Base-by-base conservation (phyloP, 2,797 vertebrate genomes). In the Lycodopsis pacificus region DNA sequence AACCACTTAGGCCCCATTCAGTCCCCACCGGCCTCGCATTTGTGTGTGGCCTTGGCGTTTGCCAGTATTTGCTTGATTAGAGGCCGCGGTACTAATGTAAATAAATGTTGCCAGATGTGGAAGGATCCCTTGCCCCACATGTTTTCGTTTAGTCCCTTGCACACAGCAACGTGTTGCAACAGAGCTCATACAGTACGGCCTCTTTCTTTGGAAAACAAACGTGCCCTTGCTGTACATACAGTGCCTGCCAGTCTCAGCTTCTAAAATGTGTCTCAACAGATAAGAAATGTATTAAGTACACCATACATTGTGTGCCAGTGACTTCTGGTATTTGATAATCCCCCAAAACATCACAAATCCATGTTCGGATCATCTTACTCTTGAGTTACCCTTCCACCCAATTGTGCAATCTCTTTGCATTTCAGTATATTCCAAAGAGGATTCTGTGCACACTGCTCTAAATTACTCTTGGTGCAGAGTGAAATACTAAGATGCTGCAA, bases 71-170 rank as follows among this genome's bases (percentile, higher is more conserved):
- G 80, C 89, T 76, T 94, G 92, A 94, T 94, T 94, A 91, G 83
- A 92, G 83, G 76, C 75, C 51, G 5, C 76, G 51, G 73, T 1
- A 58, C 84, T 88, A 83, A 90, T 87, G 88, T 77, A 78, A 91
- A 90, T 94, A 93, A 94, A 84, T 36, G 91, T 1, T 89, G 63
- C 91, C 93, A 94, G 93, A 94, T 94, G 92, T 83, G 83, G 61
- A 30, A 56, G 73, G 82, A 82, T 56, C 79, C 49, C 54, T 70
- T 8, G 3, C 11, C 9, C 36, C 90, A 86, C 84, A 83, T 89
- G 90, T 80, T 83, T 90, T 77, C 72, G 27, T 69, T 92, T 86
- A 91, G 80, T 0, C 38, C 61, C 4, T 19, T 1, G 25, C 57
- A 44, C 38, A 76, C 22, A 15, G 56, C 4, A n/a, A 25, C 2